Conservation (phyloP, 1,140 invertebrate species). For the Pseudomyrmex concolor region DNA sequence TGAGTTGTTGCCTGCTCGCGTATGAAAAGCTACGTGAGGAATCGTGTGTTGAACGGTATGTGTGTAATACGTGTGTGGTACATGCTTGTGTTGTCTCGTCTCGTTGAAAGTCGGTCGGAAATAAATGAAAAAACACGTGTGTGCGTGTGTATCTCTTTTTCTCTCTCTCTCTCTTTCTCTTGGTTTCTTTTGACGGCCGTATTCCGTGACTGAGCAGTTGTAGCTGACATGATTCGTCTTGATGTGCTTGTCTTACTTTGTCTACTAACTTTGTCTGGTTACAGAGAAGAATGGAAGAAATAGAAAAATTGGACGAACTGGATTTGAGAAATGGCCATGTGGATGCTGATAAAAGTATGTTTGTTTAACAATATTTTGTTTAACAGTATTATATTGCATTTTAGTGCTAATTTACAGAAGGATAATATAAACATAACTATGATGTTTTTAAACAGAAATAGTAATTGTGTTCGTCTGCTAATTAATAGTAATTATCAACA, state of each 20-base stretch:
- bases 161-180: background rate
- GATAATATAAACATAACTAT: background rate
- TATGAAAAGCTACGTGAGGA: background rate
- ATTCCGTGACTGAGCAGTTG: background rate
- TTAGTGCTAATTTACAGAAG: background rate
- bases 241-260: background rate
- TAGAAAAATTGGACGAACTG: background rate
- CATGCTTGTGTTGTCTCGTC: background rate
- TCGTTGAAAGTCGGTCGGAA: background rate
- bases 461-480: background rate
- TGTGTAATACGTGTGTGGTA: background rate
- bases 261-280: conserved; percentile 1
- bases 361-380: background rate
- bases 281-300: conserved; percentile 35
- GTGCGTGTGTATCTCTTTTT: background rate
- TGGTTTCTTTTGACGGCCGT: background rate
- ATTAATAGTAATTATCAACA: background rate
- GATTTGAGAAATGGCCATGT: background rate
- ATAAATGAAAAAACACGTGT: background rate
- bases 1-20: background rate
- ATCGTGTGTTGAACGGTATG: conserved; percentile 12
- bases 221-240: conserved; percentile 12
- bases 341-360: conserved; percentile 20
- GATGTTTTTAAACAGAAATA: background rate
- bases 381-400: background rate